These are phyloP conservation scores for Mongoloraphidia duomilia DNA, from an alignment of 2,888 invertebrate species.

Conservation along the genomic window DNA sequence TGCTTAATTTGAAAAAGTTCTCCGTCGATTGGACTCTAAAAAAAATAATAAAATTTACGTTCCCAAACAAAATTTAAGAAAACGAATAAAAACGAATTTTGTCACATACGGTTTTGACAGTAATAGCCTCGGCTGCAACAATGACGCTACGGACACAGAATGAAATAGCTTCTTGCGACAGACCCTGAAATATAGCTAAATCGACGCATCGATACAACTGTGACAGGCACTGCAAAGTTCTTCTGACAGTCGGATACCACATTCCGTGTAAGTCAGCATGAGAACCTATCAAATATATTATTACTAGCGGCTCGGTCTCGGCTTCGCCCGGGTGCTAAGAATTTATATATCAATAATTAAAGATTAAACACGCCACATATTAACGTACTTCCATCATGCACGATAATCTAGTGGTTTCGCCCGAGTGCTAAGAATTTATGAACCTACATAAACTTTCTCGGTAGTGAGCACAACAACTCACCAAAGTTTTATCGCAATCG, in stretches of 20 bases:
- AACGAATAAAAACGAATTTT: neutral
- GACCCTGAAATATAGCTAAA: conserved; percentile 86
- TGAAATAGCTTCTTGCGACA: conserved; percentile 90
- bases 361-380: no score
- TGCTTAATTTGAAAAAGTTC: conserved; percentile 97
- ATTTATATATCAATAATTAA: no score
- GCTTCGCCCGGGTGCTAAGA: no score
- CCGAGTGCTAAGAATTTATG: no score
- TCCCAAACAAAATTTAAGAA: neutral
- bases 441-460: no score
- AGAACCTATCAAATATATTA: no score
- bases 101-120: conserved; percentile 43
- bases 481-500: no score
- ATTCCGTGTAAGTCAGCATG: conserved; percentile 86
- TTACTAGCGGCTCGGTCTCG: no score
- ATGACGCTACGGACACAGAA: conserved; percentile 85
- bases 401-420: no score
- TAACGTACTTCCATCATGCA: no score
- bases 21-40: conserved; percentile 70
- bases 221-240: conserved; percentile 88
- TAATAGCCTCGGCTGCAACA: conserved; percentile 65
- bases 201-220: conserved; percentile 87
- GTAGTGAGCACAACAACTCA: no score
- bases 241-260: conserved; percentile 98
- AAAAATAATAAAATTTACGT: conserved; percentile 9